Percentiles rank a stretch among this genome's conserved stretches.
Conservation (phyloP, 2,113 vertebrate genomes). For the Pollachius pollachius region DNA sequence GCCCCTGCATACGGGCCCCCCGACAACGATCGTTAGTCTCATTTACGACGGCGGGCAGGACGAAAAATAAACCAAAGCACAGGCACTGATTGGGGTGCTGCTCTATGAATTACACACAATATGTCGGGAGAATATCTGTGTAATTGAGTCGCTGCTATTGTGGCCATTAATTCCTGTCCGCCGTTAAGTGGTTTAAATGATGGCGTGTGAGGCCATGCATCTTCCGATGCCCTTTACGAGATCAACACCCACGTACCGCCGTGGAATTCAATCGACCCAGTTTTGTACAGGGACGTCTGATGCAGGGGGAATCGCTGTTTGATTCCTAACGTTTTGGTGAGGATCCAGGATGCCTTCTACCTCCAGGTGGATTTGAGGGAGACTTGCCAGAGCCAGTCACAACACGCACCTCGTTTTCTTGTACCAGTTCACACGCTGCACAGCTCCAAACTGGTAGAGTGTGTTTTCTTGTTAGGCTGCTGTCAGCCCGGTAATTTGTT, state of each 20-base stretch:
- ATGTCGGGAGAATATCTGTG: constrained; percentile 74
- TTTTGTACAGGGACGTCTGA: constrained; percentile 63
- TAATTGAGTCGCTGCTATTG: constrained; percentile 68
- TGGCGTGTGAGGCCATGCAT: constrained; percentile 74
- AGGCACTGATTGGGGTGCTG: constrained; percentile 55
- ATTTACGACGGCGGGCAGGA: constrained; percentile 54
- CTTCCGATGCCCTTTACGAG: constrained; percentile 74
- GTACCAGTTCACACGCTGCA: not conserved
- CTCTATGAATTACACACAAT: constrained; percentile 67
- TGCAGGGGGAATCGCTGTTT: constrained; percentile 63
- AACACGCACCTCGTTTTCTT: constrained; percentile 55
- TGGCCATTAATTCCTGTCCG: constrained; percentile 71
- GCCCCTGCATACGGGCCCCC: constrained; percentile 36
- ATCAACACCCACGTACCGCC: constrained; percentile 59
- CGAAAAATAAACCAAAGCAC: constrained; percentile 63
- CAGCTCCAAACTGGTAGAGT: too few species aligned
- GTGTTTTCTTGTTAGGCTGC: too few species aligned
- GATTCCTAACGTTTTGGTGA: constrained; percentile 60
- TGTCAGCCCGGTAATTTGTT: too few species aligned
- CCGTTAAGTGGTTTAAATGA: constrained; percentile 75
- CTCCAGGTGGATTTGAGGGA: constrained; percentile 31
- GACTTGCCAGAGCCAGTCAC: constrained; percentile 21
- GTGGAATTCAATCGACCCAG: constrained; percentile 71
- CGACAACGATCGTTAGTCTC: constrained; percentile 49
- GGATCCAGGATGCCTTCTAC: constrained; percentile 61